These are phyloP conservation scores for Acanthococcus lagerstroemiae DNA, from an alignment of 2,888 invertebrate genomes.

Conservation along the genomic window DNA sequence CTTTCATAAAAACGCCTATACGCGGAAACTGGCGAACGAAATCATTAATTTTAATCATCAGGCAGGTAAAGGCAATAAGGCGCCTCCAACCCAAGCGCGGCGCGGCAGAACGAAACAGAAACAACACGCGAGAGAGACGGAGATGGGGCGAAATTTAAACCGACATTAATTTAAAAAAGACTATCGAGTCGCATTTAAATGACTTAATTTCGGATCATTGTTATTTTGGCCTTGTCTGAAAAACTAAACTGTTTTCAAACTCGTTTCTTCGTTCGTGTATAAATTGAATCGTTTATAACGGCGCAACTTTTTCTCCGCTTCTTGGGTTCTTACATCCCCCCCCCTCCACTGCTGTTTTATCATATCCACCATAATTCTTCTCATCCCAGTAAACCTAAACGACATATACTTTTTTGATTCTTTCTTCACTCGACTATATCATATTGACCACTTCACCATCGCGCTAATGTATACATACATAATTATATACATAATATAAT, in stretches of 20 bases:
- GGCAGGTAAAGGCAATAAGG: too few species aligned
- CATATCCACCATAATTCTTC: too few species aligned
- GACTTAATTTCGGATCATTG: slow-evolving; percentile 10
- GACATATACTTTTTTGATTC: too few species aligned
- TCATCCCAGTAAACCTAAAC: too few species aligned
- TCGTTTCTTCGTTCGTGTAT: background rate
- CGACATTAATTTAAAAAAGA: background rate
- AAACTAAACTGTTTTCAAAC: background rate
- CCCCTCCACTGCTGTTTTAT: background rate
- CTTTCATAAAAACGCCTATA: too few species aligned
- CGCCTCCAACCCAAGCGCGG: too few species aligned
- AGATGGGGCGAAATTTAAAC: background rate
- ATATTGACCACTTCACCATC: background rate
- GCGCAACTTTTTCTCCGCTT: background rate
- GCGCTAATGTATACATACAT: background rate
- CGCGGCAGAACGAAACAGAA: too few species aligned
- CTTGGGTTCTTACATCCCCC: background rate
- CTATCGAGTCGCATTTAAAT: slow-evolving; percentile 9
- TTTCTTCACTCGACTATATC: background rate
- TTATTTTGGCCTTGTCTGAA: background rate
- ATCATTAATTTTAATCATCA: slow-evolving; percentile 12
- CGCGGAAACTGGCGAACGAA: background rate
- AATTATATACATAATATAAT: background rate
- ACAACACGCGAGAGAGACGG: background rate
- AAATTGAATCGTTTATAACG: background rate